Evolutionary conservation across 2,888 invertebrate species (phyloP).

Genomic region (Agrotis ipsilon): DNA sequence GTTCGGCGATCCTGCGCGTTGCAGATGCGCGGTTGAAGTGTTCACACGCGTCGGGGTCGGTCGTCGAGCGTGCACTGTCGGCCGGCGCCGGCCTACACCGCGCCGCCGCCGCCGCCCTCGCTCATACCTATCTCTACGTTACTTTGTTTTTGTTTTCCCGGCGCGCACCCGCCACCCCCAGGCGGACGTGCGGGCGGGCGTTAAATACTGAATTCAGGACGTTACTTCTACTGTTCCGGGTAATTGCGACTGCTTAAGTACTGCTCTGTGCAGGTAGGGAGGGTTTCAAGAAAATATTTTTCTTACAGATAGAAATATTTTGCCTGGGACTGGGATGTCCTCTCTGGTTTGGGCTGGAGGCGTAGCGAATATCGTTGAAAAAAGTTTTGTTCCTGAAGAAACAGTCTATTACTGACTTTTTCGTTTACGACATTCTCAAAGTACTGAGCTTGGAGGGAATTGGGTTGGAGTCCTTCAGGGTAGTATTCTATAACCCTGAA

Average conservation of each 20-base stretch:
- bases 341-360: neutral
- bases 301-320: constrained; percentile 4
- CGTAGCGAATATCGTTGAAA: neutral
- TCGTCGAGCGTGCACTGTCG: constrained; percentile 84
- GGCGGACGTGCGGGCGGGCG: constrained; percentile 27
- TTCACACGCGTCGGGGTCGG: constrained; percentile 81
- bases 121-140: constrained; percentile 71
- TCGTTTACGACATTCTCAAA: neutral
- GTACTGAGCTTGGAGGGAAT: neutral
- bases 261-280: constrained; percentile 18
- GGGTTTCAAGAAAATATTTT: constrained; percentile 2
- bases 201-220: constrained; percentile 63
- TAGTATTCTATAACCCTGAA: too few relatives aligned
- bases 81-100: constrained; percentile 67
- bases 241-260: constrained; percentile 47
- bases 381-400: neutral
- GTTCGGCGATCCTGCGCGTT: constrained; percentile 72
- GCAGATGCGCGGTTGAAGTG: constrained; percentile 73
- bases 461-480: neutral
- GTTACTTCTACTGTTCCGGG: constrained; percentile 61
- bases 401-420: neutral
- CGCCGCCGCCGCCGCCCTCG: constrained; percentile 76
- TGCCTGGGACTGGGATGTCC: neutral
- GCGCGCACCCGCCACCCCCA: constrained; percentile 65
- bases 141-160: constrained; percentile 76